Base-by-base conservation (phyloP, 2,797 vertebrate species). In the Nyctalus aviator region DNA sequence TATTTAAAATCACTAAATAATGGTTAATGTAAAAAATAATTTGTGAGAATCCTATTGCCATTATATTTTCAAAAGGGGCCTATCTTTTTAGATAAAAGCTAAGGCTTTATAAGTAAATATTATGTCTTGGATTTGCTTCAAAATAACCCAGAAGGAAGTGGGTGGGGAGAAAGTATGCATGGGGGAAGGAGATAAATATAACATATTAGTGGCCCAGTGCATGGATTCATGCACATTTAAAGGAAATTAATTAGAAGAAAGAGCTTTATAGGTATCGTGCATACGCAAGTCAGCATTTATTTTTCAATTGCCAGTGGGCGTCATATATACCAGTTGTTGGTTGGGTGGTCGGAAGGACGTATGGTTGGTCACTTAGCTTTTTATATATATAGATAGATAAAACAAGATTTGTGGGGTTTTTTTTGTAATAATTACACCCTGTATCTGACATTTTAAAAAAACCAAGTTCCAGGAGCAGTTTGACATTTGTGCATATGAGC, bases 61-160 rank as follows among this genome's bases (percentile, higher is more conserved):
- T 55, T 72, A 37, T 53, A 66, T 23, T 82, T 90, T 53, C 78
- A 83, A 30, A 4, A 12, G 1, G 14, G 8, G n/a, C 15, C 37
- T 82, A 71, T 59, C 25, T 76, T 21, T 21, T 75, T 32, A 83
- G 59, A 76, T 25, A 76, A 91, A 89, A 62, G 59, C 30, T 88
- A 41, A 57, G 32, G 44, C 73, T 72, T 90, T 84, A 89, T 32
- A 84, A 68, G 75, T 84, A 75, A 93, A 44, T 68, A 30, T 48
- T 71, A 68, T 66, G 14, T 25, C 35, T 62, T 89, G 46, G 20
- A 48, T 64, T 69, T 93, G 64, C 59, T 95, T 88, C 32, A 79
- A 78, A 87, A 87, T 69, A 75, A 85, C 44, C 84, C 68, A 88
- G 68, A 92, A 90, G 32, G 53, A 84, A 66, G 21, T 1, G n/a